Conservation (phyloP, 1,140 invertebrate genomes). For the Ceratina australensis region DNA sequence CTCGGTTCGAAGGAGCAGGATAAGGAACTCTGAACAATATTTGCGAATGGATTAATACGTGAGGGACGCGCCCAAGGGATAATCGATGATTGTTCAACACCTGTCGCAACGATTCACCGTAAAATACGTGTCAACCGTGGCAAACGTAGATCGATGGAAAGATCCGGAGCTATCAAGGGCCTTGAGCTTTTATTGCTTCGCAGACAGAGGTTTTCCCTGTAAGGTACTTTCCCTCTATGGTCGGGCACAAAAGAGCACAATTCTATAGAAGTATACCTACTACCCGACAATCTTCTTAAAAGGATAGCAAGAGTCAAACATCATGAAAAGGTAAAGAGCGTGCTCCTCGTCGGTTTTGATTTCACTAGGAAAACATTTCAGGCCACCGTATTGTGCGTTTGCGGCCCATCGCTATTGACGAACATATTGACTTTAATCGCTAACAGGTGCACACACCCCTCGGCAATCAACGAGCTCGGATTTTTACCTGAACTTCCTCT, state of each 20-base stretch:
- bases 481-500: no score
- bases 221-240: neutral
- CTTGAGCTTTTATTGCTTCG: conserved; percentile 31
- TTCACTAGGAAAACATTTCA: conserved; percentile 37
- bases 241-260: conserved; percentile 28
- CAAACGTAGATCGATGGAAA: conserved; percentile 34
- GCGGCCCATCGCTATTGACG: neutral
- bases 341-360: conserved; percentile 24
- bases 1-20: no score
- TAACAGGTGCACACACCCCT: neutral
- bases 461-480: neutral
- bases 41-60: neutral
- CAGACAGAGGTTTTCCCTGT: conserved; percentile 29
- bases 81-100: conserved; percentile 34
- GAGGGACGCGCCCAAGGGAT: neutral
- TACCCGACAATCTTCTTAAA: conserved; percentile 47
- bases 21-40: neutral
- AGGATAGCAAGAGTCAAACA: conserved; percentile 39
- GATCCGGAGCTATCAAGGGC: conserved; percentile 15
- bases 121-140: conserved; percentile 34
- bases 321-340: conserved; percentile 23
- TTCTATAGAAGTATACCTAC: conserved; percentile 35
- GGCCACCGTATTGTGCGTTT: neutral
- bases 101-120: conserved; percentile 26
- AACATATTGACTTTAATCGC: neutral